Evolutionary conservation across 2,113 vertebrate genomes (phyloP).

Genomic region (Crypturellus undulatus): DNA sequence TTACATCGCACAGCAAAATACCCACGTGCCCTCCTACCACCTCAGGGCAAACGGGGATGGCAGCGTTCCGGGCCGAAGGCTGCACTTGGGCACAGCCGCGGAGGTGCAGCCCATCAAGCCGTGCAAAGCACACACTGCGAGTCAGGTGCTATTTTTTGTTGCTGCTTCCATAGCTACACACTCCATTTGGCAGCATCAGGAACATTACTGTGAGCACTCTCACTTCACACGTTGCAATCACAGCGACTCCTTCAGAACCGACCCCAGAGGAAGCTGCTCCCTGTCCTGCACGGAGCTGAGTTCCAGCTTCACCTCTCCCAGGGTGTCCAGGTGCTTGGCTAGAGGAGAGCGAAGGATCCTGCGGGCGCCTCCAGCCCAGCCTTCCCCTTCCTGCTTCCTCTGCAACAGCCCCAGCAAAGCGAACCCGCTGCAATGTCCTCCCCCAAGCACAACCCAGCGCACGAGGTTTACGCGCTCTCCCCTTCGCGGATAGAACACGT

Average conservation of each 20-base stretch:
- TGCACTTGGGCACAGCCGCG: background rate
- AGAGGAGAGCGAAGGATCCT: background rate
- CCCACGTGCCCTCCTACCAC: background rate
- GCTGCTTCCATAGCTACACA: conserved; percentile 34
- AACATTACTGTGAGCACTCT: conserved; percentile 26
- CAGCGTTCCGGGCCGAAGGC: background rate
- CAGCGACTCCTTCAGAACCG: conserved; percentile 18
- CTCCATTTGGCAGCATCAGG: conserved; percentile 34
- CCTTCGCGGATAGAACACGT: too few relatives aligned
- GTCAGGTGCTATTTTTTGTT: background rate
- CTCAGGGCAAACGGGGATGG: background rate
- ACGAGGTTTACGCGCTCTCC: too few relatives aligned
- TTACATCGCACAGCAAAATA: background rate
- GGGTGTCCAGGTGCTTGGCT: background rate
- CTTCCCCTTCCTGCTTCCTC: too few relatives aligned
- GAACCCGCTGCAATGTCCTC: too few relatives aligned
- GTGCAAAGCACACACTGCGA: too few relatives aligned
- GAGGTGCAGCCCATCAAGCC: too few relatives aligned
- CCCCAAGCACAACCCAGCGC: too few relatives aligned
- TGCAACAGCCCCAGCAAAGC: too few relatives aligned
- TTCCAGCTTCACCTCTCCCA: conserved; percentile 1
- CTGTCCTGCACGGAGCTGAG: background rate
- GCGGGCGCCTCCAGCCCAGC: too few relatives aligned
- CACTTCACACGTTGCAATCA: conserved; percentile 48
- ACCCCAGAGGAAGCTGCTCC: background rate